Conservation (phyloP, 2,113 vertebrate genomes). For the Pseudorhombus dupliciocellatus region DNA sequence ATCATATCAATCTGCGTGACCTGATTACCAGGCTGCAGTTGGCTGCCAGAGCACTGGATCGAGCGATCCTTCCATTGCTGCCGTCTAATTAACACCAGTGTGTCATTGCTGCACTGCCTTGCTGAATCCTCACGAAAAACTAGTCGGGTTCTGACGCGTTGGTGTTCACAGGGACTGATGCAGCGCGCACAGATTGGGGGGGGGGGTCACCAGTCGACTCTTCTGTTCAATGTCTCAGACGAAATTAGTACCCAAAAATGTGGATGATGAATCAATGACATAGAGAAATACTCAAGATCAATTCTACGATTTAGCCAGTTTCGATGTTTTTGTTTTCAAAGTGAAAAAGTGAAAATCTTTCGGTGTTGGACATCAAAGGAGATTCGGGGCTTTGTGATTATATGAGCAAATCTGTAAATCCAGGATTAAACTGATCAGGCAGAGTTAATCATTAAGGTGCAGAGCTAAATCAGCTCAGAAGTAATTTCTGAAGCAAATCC, state of each 20-base stretch:
- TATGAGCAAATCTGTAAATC: too few species aligned
- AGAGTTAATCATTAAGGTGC: too few species aligned
- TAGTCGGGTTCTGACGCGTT: constrained; percentile 27
- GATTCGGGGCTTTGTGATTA: background rate
- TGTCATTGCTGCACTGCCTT: constrained; percentile 51
- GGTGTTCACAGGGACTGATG: constrained; percentile 14
- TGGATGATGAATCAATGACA: background rate
- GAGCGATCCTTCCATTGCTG: constrained; percentile 59
- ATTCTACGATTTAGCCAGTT: too few species aligned
- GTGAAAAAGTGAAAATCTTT: too few species aligned
- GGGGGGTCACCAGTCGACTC: background rate
- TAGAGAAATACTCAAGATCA: background rate
- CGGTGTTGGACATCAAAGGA: background rate
- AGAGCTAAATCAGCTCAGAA: background rate
- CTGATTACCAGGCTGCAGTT: constrained; percentile 72
- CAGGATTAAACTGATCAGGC: too few species aligned
- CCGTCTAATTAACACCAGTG: constrained; percentile 70
- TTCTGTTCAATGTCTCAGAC: background rate
- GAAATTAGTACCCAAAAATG: too few species aligned
- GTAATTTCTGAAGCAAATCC: background rate
- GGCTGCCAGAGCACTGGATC: constrained; percentile 68
- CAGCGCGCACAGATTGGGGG: background rate
- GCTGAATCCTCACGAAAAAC: constrained; percentile 43
- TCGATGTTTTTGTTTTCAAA: too few species aligned
- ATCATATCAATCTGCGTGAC: constrained; percentile 79